Conservation (phyloP, 1,140 invertebrate genomes). For the Sarcophaga peregrina region DNA sequence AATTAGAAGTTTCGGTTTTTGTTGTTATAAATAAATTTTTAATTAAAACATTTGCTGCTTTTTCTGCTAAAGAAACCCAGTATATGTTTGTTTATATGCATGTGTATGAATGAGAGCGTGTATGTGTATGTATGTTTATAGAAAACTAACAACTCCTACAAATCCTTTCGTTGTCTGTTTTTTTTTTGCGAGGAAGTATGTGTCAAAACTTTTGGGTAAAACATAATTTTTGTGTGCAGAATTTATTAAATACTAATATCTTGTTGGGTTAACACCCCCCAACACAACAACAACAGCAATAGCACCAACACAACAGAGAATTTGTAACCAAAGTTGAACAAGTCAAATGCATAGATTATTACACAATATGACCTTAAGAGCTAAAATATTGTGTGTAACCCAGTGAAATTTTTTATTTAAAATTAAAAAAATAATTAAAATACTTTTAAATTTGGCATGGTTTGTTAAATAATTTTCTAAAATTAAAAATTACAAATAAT, state of each 20-base stretch:
- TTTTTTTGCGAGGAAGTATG: not conserved
- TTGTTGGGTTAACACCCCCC: not conserved
- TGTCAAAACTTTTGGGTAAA: constrained; percentile 12
- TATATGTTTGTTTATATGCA: too few species aligned
- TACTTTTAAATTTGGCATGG: not conserved
- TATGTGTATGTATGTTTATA: too few species aligned
- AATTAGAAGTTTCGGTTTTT: too few species aligned
- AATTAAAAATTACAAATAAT: too few species aligned
- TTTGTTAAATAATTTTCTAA: not conserved
- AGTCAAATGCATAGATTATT: not conserved
- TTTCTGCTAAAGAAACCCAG: too few species aligned
- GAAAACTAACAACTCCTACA: too few species aligned
- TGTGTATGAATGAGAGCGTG: too few species aligned
- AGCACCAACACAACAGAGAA: too few species aligned
- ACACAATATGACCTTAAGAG: not conserved
- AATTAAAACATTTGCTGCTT: too few species aligned
- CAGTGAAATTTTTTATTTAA: not conserved
- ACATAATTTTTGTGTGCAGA: not conserved
- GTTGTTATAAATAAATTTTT: too few species aligned
- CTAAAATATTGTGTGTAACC: not conserved
- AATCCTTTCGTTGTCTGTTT: too few species aligned
- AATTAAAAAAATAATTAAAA: not conserved
- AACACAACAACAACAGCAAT: not conserved
- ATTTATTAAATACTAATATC: constrained; percentile 37
- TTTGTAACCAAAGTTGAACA: too few species aligned